phyloP scores from a whole-genome alignment of 2,888 invertebrate species.

The Melanophora roralis region DNA sequence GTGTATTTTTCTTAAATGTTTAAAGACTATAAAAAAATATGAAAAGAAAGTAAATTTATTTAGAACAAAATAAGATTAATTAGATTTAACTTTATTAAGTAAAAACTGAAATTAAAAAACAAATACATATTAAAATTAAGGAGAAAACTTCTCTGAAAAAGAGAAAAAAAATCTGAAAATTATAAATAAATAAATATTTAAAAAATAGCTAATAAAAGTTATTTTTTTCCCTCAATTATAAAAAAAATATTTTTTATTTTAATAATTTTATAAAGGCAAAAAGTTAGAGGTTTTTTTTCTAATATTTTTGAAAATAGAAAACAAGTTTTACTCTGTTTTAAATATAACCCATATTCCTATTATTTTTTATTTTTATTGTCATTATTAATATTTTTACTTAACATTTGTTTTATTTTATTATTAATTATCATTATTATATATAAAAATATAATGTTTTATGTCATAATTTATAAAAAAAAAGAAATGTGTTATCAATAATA shows the following conservation, averaged over 20 bases:
- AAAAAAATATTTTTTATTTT: conserved; percentile 5
- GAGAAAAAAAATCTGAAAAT: conserved; percentile 11
- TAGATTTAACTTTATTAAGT: conserved; percentile 48
- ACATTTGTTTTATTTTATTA: conserved; percentile 25
- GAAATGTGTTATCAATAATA: conserved; percentile 9
- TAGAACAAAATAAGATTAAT: conserved; percentile 46
- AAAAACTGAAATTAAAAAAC: conserved; percentile 21
- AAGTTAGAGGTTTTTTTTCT: conserved; percentile 23
- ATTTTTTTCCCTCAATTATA: conserved; percentile 4
- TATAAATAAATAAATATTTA: conserved; percentile 28
- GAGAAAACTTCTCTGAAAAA: conserved; percentile 56
- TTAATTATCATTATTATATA: conserved; percentile 9
- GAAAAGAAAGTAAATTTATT: conserved; percentile 40
- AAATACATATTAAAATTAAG: conserved; percentile 24
- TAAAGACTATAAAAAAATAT: conserved; percentile 56
- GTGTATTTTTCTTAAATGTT: conserved; percentile 62
- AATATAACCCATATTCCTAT: conserved; percentile 46
- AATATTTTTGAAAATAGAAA: conserved; percentile 30
- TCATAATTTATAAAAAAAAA: conserved; percentile 22
- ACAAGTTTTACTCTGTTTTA: conserved; percentile 26
- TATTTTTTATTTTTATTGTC: conserved; percentile 18
- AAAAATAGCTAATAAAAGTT: conserved; percentile 47
- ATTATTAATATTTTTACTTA: conserved; percentile 25
- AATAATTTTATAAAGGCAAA: conserved; percentile 13
- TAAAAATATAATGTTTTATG: not conserved